These are phyloP conservation scores for Intellagama lesueurii DNA, from an alignment of 2,797 vertebrate genomes.

Conservation along the genomic window DNA sequence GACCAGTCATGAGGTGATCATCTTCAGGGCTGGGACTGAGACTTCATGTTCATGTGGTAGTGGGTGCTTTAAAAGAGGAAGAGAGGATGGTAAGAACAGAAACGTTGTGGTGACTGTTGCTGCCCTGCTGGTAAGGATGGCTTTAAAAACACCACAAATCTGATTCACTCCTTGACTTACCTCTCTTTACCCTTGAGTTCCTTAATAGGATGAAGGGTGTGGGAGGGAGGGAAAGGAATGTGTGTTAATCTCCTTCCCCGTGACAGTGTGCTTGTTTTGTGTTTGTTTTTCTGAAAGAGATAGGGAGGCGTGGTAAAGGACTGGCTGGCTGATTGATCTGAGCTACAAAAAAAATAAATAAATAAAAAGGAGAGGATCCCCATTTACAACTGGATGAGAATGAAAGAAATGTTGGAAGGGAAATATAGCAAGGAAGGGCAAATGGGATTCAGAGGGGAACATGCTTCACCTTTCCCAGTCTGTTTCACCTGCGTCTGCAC, in stretches of 20 bases:
- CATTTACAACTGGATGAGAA: neutral
- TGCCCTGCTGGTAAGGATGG: too few species aligned
- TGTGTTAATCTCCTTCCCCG: too few species aligned
- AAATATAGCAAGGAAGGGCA: neutral
- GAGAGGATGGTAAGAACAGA: neutral
- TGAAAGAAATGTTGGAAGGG: neutral
- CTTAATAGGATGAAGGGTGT: too few species aligned
- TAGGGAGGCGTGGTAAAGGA: neutral
- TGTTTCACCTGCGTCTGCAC: neutral
- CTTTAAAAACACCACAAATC: too few species aligned
- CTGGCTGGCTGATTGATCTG: neutral
- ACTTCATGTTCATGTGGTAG: too few species aligned
- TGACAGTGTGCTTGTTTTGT: neutral
- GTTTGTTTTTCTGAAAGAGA: neutral
- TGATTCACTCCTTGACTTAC: too few species aligned
- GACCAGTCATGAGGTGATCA: too few species aligned
- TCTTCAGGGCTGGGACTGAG: too few species aligned
- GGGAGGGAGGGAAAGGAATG: too few species aligned
- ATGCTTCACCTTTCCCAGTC: neutral
- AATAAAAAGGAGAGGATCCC: neutral
- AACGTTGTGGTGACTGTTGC: neutral
- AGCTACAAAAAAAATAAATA: neutral
- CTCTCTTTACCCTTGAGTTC: too few species aligned
- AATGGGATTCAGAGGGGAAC: neutral
- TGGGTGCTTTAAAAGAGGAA: neutral